Base-by-base conservation (phyloP, 2,888 invertebrate species). In the Melinaea marsaeus region DNA sequence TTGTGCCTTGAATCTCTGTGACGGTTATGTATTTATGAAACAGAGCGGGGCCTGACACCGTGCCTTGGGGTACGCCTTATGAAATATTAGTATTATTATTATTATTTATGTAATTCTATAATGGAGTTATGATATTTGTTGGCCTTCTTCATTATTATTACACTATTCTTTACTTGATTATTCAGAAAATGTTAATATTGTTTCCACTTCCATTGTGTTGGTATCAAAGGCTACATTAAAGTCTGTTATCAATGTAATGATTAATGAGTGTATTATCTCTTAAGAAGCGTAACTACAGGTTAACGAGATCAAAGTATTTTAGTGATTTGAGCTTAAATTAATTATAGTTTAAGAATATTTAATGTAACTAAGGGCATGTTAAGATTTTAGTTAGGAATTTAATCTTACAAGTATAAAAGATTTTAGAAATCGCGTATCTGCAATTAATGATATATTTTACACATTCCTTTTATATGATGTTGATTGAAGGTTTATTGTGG, bases 61-160 rank as follows among this genome's bases (percentile, higher is more conserved):
- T 81, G 81, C 80, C 84, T 84, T 81, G 77, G 60, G 70, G 71
- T 68, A 75, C 70, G 57, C 72, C 66, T 62, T 68, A 60, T 59
- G 55, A 46, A 22, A 45, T 55, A 34, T 58, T 61, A 62, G 61
- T 59, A 59, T 47, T 59, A 46, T 58, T 22, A 22, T 22, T 58
- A 51, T 60, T 60, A 4, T 60, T 51, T 32, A 32, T 51, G 32
- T 51, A 32, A 3, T 0, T 51, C 32, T 51, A 51, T 22, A 51
- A 9, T 5, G 9, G 9, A 22, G 7, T 51, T 13, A 32, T 32
- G 2, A 9, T 42, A 42, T 42, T 42, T 9, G 9, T 42, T 42
- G 37, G 9, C 42, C 0, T 9, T 42, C 3, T 42, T 42, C 9
- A 42, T 9, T 37, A 37, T 42, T 42, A 42, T 3, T 42, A 42